A percentile compares a stretch with the other conserved stretches of the same genome.
Evolutionary conservation across 2,888 invertebrate genomes (phyloP).

Genomic region (Exocentrus adspersus): DNA sequence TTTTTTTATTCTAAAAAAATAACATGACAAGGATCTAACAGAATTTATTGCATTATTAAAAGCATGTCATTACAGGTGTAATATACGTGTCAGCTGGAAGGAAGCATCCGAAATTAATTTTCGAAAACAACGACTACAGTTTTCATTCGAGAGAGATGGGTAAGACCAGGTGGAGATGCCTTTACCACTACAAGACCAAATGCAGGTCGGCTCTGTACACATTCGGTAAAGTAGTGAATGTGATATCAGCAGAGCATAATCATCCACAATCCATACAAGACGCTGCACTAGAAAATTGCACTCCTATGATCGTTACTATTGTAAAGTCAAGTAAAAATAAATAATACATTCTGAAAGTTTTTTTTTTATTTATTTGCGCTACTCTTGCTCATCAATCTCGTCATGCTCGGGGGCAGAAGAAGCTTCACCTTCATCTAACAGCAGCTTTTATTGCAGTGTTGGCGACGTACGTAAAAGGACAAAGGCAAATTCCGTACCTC

Average conservation of each 20-base stretch:
- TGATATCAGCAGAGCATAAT: conserved; percentile 47
- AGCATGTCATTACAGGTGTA: conserved; percentile 18
- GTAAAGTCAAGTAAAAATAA: conserved; percentile 12
- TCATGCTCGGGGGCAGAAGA: no score
- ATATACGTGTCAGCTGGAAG: conserved; percentile 31
- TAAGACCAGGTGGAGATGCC: conserved; percentile 53
- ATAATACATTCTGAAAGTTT: conserved; percentile 6
- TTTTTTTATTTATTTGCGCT: not conserved
- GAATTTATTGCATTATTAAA: not conserved
- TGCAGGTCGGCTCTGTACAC: conserved; percentile 48
- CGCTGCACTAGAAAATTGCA: conserved; percentile 15
- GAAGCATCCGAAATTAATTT: conserved; percentile 32
- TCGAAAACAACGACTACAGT: conserved; percentile 46
- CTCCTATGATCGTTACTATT: conserved; percentile 22
- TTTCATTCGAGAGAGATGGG: conserved; percentile 41
- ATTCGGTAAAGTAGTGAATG: conserved; percentile 41
- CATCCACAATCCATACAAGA: conserved; percentile 28
- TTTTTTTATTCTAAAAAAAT: not conserved
- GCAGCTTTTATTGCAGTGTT: conserved; percentile 52
- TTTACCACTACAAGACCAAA: conserved; percentile 49
- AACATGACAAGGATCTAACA: no score
- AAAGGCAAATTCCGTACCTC: conserved; percentile 53
- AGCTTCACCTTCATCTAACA: no score
- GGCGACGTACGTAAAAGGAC: conserved; percentile 56
- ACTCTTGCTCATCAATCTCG: not conserved